Evolutionary conservation across 2,113 vertebrate genomes (phyloP), one percentile per base, ranked within the genome.

Genomic region (Tenrec ecaudatus): DNA sequence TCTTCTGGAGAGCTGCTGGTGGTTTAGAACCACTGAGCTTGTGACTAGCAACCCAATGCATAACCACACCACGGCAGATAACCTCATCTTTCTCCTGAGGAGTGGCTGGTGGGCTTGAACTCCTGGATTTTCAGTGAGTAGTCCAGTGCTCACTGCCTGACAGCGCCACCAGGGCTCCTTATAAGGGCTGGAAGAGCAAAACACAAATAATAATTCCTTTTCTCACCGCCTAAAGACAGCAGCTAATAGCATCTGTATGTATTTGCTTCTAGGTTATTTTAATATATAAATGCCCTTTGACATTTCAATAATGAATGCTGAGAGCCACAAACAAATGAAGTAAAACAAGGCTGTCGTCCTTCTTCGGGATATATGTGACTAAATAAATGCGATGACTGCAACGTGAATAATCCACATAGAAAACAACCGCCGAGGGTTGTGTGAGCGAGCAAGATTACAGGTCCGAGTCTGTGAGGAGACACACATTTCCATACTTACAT

Each of bases 401-500:
- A 15, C 33, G n/a, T 86, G 15, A 40, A 94, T 81, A 76, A 91
- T 79, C 29, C 75, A 91, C 79, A 77, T 81, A 83, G 91, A 91
- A 88, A 90, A 89, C 57, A 71, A 69, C 0, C 71, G 47, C 47
- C 11, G 47, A 12, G 96, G 69, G 81, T 3, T 75, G 86, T 93
- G 22, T 60, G 76, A 92, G 91, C 93, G 97, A 86, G 71, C 36
- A 82, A 38, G 85, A 76, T 69, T 68, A 82, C 10, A 68, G 36
- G 31, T 60, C 78, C 86, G 69, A 15, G 81, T 82, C 80, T 47
- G 53, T 40, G 31, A 85, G 60, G 91, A 36, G 77, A 89, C 57
- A 85, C 89, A 94, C 58, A 77, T 75, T 91, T 94, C 82, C 64
- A 38, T 38, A 94, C 53, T 73, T 19, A 76, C 71, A 79, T 57